phyloP scores from a whole-genome alignment of 2,888 invertebrate genomes.

The Allacma fusca region DNA sequence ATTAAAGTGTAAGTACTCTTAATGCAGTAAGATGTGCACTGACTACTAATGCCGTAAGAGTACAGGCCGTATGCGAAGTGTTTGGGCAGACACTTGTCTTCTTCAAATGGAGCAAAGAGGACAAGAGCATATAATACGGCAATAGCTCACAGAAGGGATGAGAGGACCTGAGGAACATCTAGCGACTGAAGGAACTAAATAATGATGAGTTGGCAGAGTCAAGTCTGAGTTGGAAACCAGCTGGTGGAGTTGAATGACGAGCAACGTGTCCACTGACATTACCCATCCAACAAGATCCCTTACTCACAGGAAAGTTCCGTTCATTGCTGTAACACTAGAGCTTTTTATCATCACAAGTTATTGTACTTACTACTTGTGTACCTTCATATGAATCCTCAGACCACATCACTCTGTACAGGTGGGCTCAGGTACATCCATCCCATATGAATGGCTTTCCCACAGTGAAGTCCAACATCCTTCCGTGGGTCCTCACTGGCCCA shows the following conservation, averaged over 20 bases:
- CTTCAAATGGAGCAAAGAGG: too few species aligned
- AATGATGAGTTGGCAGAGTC: slow-evolving; percentile 32
- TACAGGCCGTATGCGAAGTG: too few species aligned
- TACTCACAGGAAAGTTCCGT: neutral
- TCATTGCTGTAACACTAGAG: neutral
- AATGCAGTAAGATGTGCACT: too few species aligned
- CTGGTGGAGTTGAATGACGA: slow-evolving; percentile 20
- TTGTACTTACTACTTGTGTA: neutral
- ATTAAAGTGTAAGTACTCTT: too few species aligned
- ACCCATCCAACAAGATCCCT: neutral
- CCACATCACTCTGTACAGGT: slow-evolving; percentile 5
- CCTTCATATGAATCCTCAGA: neutral
- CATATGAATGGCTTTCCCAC: neutral
- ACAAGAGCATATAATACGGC: neutral
- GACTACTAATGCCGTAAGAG: too few species aligned
- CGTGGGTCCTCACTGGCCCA: too few species aligned
- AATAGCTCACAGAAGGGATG: neutral
- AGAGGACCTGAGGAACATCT: slow-evolving; percentile 22
- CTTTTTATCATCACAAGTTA: neutral
- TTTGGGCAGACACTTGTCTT: too few species aligned
- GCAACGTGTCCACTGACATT: slow-evolving; percentile 30
- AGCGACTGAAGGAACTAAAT: slow-evolving; percentile 9
- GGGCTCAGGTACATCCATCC: slow-evolving; percentile 7
- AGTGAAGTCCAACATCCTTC: neutral
- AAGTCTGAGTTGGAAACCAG: slow-evolving; percentile 32